Conservation (phyloP, 2,113 vertebrate species). For the Sphaerodactylus townsendi region DNA sequence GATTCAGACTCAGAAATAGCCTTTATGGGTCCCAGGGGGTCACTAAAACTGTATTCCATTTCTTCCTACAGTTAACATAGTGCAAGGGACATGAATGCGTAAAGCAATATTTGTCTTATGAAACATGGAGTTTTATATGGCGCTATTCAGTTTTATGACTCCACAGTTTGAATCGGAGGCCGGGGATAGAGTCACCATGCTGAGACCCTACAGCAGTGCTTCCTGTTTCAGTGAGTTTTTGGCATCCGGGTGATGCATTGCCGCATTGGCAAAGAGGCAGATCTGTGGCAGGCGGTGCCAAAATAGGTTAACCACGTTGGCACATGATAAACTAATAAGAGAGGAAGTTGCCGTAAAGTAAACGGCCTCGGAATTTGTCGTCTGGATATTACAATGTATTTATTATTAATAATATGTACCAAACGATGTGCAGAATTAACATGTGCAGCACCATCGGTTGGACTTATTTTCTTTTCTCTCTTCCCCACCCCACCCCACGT, state of each 20-base stretch:
- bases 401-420: conserved; percentile 52
- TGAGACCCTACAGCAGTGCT: conserved; percentile 67
- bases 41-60: conserved; percentile 82
- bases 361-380: conserved; percentile 41
- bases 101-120: conserved; percentile 84
- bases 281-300: conserved; percentile 44
- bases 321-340: conserved; percentile 56
- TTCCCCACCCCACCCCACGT: neutral
- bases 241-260: conserved; percentile 59
- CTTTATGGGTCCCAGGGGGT: conserved; percentile 86
- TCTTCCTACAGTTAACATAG: conserved; percentile 83
- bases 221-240: conserved; percentile 64
- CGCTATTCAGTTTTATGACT: conserved; percentile 79
- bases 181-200: conserved; percentile 75
- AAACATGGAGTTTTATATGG: conserved; percentile 82
- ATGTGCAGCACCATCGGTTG: neutral
- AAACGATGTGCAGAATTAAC: conserved; percentile 27
- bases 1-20: conserved; percentile 89
- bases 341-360: neutral
- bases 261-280: conserved; percentile 60
- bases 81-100: conserved; percentile 77
- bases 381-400: conserved; percentile 26
- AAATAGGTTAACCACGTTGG: conserved; percentile 67
- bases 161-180: conserved; percentile 76
- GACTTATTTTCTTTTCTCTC: conserved; percentile 22